Base-by-base conservation (phyloP, 2,888 invertebrate species). In the Stratiomys singularior region DNA sequence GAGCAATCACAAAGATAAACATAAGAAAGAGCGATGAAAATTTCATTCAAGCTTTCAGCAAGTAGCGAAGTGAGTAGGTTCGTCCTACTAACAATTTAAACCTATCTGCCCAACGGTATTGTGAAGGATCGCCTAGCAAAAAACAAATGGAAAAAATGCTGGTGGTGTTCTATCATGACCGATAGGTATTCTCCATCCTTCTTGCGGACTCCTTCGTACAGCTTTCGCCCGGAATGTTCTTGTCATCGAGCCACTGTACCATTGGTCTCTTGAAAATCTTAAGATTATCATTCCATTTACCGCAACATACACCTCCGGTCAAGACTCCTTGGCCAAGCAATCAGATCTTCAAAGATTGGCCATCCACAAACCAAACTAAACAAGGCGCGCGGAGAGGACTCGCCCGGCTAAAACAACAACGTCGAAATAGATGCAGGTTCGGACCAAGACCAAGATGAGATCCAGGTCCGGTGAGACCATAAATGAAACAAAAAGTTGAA, bases 401-500 rank as follows among this genome's bases (percentile, higher is more conserved):
- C 7, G 15, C 4, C 7, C 37, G 52, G 15, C 52, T 18, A 52
- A 15, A n/a, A 52, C 52, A 52, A 52, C 52, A 15, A 37, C 37
- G n/a, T n/a, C n/a, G 37, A 37, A 37, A n/a, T 13, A 5, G 52
- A 52, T 18, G 4, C 7, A 13, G 52, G 15, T 28, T 15, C 23
- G 28, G 64, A 28, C 28, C 13, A 13, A 67, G 67, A 37, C 13
- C 3, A 37, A 28, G 58, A 72, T 60, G 25, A 23, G 9, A 18
- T 21, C 21, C 13, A n/a, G 44, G 37, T 30, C 69, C 25, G 47
- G 46, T 25, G n/a, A 15, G 47, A 11, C 46, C 28, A 66, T 37
- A 37, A 66, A 66, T 46, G 69, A 74, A 74, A 56, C 72, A 72
- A 74, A 74, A 69, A 69, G 69, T 47, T 47, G 47, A 69, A 69